Conservation (phyloP, 2,888 invertebrate genomes). For the Heliconius aoede region DNA sequence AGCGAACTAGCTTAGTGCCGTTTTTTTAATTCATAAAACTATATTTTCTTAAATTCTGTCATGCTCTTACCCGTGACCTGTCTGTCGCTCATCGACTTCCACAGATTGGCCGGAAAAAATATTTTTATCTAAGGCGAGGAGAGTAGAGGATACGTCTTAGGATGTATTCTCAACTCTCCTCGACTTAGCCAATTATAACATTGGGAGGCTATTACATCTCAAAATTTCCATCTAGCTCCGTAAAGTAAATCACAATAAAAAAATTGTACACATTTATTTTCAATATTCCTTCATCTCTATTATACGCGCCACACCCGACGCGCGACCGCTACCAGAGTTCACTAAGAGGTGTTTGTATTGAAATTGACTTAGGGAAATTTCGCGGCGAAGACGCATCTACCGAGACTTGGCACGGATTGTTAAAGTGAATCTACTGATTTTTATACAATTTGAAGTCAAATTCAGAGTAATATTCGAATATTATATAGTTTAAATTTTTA, state of each 20-base stretch:
- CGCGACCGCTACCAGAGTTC: constrained; percentile 73
- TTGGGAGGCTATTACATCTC: no score
- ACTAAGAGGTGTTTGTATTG: constrained; percentile 83
- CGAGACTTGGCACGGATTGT: constrained; percentile 62
- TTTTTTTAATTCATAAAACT: background rate
- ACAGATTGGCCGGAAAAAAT: no score
- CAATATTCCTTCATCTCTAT: constrained; percentile 13
- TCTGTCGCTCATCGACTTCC: background rate
- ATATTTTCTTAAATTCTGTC: background rate
- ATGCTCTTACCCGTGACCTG: background rate
- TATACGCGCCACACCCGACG: constrained; percentile 26
- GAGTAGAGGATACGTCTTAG: no score
- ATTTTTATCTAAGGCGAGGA: no score
- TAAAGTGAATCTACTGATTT: constrained; percentile 66
- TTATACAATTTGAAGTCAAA: constrained; percentile 43
- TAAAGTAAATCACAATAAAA: no score
- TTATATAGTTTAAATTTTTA: constrained; percentile 1
- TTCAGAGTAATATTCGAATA: constrained; percentile 29
- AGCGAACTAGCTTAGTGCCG: constrained; percentile 48
- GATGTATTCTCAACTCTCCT: no score
- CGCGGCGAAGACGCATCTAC: constrained; percentile 70
- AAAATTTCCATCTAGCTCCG: no score
- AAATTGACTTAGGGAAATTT: constrained; percentile 83
- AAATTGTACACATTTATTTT: no score
- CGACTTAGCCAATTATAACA: no score